Base-by-base conservation (phyloP, 2,888 invertebrate genomes). In the Meiosimyza decipiens region DNA sequence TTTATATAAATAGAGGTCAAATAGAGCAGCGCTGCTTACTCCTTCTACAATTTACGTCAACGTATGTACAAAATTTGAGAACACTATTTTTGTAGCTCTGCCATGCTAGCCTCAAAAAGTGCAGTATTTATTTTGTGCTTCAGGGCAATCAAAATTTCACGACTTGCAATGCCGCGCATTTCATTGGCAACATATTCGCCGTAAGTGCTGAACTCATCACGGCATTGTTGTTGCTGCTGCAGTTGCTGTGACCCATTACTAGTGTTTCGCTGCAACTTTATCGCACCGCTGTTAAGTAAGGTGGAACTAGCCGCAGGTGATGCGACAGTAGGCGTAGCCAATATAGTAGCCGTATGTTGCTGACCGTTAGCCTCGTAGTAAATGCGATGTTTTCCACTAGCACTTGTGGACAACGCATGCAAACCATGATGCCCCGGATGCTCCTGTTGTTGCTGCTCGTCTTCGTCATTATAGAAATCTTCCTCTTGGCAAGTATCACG, bases 121-220 rank as follows among this genome's bases (percentile, higher is more conserved):
- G 89, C 88, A 78, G 90, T 90, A 79, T 90, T 90, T 73, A 90
- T 90, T 80, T 90, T 90, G 79, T 90, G 90, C 79, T 90, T 90
- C 0, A 90, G 88, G 5, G 90, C 87, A 6, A 90, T 81, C 13
- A 90, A 81, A 73, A 90, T 89, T 78, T 90, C 90, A 62, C 90
- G 88, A 22, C 89, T 90, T 81, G 88, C 88, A 18, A 90, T 84
- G 52, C 89, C 89, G 7, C 91, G 85, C 77, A 90, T 84, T 80
- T 90, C 90, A 79, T 90, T 90, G 1, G 90, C 90, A 70, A 91
- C 85, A 75, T 90, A 90, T 83, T 91, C 91, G 9, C 91, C 90
- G 68, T 90, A 91, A 0, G 90, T 89, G 12, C 89, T 82, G 79
- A 89, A 90, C 74, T 91, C 90, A 79, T 91, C 90, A 74, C 90